Evolutionary conservation across 2,113 vertebrate genomes (phyloP), one percentile per base, ranked within the genome.

Genomic region (Lepidothrix coronata): DNA sequence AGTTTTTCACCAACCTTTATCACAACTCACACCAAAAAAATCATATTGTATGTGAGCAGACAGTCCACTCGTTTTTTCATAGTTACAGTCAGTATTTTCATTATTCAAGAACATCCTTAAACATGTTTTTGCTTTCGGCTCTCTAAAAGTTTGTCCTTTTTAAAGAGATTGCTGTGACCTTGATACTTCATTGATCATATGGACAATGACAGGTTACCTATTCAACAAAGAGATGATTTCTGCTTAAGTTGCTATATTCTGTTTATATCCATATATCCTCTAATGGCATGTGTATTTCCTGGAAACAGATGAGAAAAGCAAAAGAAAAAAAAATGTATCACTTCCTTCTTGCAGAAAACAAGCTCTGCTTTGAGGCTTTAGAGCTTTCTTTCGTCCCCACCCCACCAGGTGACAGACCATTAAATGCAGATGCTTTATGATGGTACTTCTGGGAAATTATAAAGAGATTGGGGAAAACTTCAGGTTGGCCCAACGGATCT

Each of bases 271-370:
- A 18, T 77, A 24, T 93, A 84, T 91, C 54, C 89, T 75, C 41
- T 88, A 35, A 46, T 83, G 55, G 14, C 31, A 55, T 35, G n/a
- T 67, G 14, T 89, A 62, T 85, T 96, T 95, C 91, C 91, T 94
- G 85, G 62, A 93, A 93, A 90, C 66, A 90, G 51, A 81, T 66
- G 27, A 66, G 48, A 84, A 92, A 80, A 73, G 52, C 17, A 80
- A 88, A 94, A 7, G 76, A 85, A 63, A 49, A 74, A 81, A 67
- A 44, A 62, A 74, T 46, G 4, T 46, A 85, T 78, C 6, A 46
- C 90, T 97, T 97, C 93, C 90, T 95, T n/a, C 65, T 21, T 68
- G 28, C 0, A 0, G 37, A 90, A 92, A 95, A 76, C 30, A 68
- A 86, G 23, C 19, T 85, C 10, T 54, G 23, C 39, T 76, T n/a